phyloP scores from a whole-genome alignment of 2,888 invertebrate species.

The Neoitamus cyanurus region DNA sequence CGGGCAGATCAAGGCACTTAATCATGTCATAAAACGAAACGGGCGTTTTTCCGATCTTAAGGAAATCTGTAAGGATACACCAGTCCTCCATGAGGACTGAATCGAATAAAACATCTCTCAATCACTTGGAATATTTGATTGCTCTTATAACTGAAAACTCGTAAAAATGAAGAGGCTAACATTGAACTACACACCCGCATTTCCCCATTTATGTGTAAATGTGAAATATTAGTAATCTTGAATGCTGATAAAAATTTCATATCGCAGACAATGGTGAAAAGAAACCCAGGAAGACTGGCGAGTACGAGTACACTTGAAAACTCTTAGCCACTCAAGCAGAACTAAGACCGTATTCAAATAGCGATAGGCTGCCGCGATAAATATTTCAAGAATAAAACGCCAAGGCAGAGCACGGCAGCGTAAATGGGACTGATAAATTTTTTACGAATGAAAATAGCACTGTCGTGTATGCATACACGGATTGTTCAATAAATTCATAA shows the following conservation, averaged over 20 bases:
- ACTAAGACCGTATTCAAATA: not conserved
- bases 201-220: not conserved
- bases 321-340: not conserved
- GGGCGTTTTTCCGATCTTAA: not conserved
- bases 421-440: not conserved
- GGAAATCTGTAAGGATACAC: not conserved
- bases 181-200: not conserved
- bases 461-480: not conserved
- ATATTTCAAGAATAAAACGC: not conserved
- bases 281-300: not conserved
- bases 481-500: not conserved
- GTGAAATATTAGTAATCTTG: not conserved
- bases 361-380: not conserved
- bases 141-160: not conserved
- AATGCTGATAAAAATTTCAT: not conserved
- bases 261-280: not conserved
- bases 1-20: not conserved
- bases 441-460: not conserved
- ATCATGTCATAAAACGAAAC: not conserved
- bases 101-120: not conserved
- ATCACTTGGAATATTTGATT: not conserved
- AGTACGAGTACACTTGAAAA: not conserved
- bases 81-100: not conserved
- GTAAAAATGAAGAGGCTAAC: not conserved
- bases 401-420: not conserved